Evolutionary conservation across 2,888 invertebrate genomes (phyloP).

Genomic region (Corbicula japonica): DNA sequence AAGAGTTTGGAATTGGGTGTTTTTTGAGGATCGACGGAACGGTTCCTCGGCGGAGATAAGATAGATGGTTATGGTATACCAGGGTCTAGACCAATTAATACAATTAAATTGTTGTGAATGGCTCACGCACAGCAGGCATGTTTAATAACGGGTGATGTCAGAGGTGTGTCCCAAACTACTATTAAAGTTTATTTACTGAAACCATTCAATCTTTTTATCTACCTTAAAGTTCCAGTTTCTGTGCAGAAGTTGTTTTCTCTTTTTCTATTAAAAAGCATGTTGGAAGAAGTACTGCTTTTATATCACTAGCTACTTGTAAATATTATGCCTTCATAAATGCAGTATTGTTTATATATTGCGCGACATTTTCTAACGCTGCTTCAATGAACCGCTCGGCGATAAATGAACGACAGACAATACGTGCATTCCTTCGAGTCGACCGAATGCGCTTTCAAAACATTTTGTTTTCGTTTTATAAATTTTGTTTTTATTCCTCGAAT

Average conservation of each 20-base stretch:
- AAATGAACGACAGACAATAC: no score
- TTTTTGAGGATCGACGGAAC: slow-evolving; percentile 14
- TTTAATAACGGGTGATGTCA: neutral
- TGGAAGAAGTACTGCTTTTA: no score
- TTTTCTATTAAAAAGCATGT: slow-evolving; percentile 4
- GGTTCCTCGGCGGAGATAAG: slow-evolving; percentile 4
- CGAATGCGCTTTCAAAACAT: no score
- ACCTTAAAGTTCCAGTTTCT: neutral
- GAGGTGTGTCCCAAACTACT: neutral
- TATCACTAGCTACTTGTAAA: no score
- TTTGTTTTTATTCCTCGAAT: no score
- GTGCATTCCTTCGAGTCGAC: no score
- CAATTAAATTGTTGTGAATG: neutral
- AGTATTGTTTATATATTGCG: no score
- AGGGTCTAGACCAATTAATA: neutral
- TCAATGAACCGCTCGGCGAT: no score
- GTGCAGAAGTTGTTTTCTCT: neutral
- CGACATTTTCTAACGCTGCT: no score
- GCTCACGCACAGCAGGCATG: neutral
- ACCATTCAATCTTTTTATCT: neutral
- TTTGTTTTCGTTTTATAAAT: no score
- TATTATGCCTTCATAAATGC: no score
- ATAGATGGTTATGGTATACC: neutral
- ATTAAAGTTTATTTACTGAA: neutral
- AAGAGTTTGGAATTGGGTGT: neutral